Conservation (phyloP, 2,113 vertebrate genomes). For the Elanoides forficatus region DNA sequence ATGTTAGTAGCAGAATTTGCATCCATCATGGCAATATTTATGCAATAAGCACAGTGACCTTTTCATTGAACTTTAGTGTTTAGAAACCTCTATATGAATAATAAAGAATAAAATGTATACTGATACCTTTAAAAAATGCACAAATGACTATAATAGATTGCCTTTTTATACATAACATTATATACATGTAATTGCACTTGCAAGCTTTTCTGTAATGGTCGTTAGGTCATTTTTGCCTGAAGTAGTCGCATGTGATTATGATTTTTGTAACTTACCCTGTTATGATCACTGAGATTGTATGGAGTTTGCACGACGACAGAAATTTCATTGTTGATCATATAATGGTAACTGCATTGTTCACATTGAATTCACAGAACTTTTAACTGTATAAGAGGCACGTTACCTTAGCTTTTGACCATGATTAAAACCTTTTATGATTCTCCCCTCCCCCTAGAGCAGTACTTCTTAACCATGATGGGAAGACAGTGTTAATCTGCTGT, state of each 20-base stretch:
- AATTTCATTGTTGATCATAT: neutral
- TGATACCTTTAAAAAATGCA: neutral
- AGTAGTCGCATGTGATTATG: neutral
- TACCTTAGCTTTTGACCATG: neutral
- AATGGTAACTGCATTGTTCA: neutral
- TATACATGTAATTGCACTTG: neutral
- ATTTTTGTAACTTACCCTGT: neutral
- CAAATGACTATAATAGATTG: neutral
- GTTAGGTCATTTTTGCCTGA: neutral
- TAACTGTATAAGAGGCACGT: neutral
- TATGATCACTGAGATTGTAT: neutral
- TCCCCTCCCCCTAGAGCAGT: neutral
- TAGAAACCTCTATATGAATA: neutral
- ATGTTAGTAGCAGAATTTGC: neutral
- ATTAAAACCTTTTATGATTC: neutral
- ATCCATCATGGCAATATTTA: neutral
- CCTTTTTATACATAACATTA: neutral
- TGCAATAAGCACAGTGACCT: neutral
- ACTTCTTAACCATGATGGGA: neutral
- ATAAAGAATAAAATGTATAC: neutral
- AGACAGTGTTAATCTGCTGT: neutral
- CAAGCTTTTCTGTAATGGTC: neutral
- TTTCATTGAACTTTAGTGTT: neutral
- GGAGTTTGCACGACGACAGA: neutral
- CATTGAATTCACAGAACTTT: neutral